Conservation (phyloP, 2,113 vertebrate species). For the Tautogolabrus adspersus region DNA sequence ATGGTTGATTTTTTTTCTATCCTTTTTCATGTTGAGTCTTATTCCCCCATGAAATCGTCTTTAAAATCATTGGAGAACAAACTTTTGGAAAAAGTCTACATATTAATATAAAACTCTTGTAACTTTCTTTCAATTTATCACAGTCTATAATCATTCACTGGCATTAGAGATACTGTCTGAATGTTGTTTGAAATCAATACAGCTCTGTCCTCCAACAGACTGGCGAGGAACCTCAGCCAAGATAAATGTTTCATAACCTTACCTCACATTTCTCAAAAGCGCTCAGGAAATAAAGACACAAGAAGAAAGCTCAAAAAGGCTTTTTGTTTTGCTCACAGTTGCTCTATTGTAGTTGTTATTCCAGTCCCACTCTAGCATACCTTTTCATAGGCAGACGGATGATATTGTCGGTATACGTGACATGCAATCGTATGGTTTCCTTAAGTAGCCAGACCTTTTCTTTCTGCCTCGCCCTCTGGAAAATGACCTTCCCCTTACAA, state of each 20-base stretch:
- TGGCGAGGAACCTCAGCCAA: neutral
- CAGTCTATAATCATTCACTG: neutral
- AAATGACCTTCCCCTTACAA: neutral
- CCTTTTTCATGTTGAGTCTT: no score
- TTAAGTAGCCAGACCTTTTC: neutral
- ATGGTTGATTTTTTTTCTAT: no score
- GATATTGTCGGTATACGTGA: neutral
- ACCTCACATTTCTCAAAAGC: neutral
- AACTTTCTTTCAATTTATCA: neutral
- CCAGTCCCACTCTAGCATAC: neutral
- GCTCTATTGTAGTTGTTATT: neutral
- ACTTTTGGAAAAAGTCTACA: neutral
- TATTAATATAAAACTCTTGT: neutral
- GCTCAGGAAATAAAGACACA: slow-evolving; percentile 1
- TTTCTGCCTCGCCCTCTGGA: neutral
- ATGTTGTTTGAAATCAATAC: neutral
- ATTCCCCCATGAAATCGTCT: no score
- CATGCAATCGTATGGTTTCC: neutral
- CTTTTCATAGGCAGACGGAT: neutral
- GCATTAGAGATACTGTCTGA: neutral
- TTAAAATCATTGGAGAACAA: neutral
- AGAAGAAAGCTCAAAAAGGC: neutral
- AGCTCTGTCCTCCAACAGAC: neutral
- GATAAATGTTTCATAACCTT: neutral
- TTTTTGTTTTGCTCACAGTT: neutral